Percentiles rank a stretch among this genome's conserved stretches.
phyloP scores from a whole-genome alignment of 1,140 invertebrate species.

The Oedothorax gibbosus region DNA sequence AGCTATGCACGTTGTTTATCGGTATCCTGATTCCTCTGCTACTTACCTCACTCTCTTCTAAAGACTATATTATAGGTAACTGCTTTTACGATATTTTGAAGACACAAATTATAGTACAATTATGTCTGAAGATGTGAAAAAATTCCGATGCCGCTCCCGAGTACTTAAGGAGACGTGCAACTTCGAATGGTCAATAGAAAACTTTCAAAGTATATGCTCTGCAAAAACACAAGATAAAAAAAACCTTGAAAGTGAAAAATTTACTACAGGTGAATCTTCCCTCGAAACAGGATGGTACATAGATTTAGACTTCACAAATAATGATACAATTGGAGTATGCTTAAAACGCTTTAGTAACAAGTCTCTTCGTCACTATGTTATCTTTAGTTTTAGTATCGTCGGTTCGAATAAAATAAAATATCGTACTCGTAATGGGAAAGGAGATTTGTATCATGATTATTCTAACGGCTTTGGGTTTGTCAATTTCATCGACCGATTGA shows the following conservation, averaged over 20 bases:
- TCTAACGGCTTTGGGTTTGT: neutral
- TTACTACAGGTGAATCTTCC: neutral
- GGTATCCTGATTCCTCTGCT: too few species aligned
- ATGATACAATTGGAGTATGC: constrained; percentile 6
- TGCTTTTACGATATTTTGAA: too few species aligned
- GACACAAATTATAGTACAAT: too few species aligned
- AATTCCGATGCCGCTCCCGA: too few species aligned
- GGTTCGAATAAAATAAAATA: neutral
- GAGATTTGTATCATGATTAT: neutral
- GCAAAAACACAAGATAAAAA: neutral
- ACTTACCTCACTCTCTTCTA: too few species aligned
- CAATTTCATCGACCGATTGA: neutral
- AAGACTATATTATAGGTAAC: too few species aligned
- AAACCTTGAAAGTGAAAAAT: neutral
- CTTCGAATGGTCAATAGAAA: constrained; percentile 3
- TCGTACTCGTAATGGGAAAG: too few species aligned
- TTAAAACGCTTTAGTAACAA: neutral
- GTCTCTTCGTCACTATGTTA: neutral
- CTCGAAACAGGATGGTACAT: neutral
- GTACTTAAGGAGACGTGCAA: constrained; percentile 3
- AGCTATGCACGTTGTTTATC: too few species aligned
- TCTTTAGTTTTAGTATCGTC: neutral
- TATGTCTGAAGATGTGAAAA: too few species aligned
- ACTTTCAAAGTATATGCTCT: neutral
- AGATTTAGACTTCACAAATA: neutral